Evolutionary conservation across 2,888 invertebrate genomes (phyloP), one percentile per base, ranked within the genome.

Genomic region (Mythimna ferrago): DNA sequence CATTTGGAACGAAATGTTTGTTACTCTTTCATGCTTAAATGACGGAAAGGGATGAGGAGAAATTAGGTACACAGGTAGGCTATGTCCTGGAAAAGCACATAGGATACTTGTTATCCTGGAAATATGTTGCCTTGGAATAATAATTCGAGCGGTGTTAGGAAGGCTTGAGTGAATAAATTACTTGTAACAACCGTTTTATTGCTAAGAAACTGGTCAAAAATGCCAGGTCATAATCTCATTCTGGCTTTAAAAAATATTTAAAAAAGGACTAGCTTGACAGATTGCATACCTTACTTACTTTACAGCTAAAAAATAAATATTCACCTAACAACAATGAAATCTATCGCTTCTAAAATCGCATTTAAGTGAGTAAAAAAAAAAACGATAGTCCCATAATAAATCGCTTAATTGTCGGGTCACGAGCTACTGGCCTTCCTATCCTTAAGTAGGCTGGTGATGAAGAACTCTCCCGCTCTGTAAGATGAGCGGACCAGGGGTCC

Each of bases 401-500:
- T 38, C 9, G n/a, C 32, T n/a, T 74, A 60, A 1, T 41, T 16
- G 16, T 84, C 71, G 26, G 74, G 89, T 95, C 93, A 96, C 76
- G 89, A 88, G 53, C 89, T 93, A 61, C 94, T 94, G 0, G 92
- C 94, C 86, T 94, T 96, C 65, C 97, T 94, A 82, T 97, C 97
- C 73, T 97, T 97, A 67, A 99, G 92, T 83, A 99, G 97, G 89
- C 98, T 98, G 2, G 98, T 97, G 32, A 99, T 98, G 90, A 99
- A 99, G 93, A 98, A 98, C 96, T 99, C 99, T 5, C 99, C 99
- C n/a, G 99, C 99, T 92, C 99, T 98, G 89, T 99, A 99, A 0
- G 99, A 99, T 70, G 99, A 99, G 57, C 99, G 95, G 0, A 99
- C 99, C 10, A 99, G 96, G 0, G 99, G 99, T 0, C 99, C 99